Base-by-base conservation (phyloP, 2,888 invertebrate genomes). In the Mactromeris polynyma region DNA sequence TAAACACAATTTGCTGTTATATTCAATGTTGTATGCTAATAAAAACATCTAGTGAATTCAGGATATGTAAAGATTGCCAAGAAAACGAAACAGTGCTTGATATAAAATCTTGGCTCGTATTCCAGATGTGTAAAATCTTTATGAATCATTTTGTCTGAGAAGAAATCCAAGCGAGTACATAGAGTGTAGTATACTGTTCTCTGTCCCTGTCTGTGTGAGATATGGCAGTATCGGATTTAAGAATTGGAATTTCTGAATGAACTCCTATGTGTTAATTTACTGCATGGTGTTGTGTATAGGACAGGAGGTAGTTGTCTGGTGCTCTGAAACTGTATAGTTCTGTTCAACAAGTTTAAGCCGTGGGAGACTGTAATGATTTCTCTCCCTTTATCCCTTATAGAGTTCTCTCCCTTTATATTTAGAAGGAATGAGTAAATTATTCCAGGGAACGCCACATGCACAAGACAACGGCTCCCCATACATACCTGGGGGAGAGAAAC, bases 71-170 rank as follows among this genome's bases (percentile, higher is more conserved):
- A n/a, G 6, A 19, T 21, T 58, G 26, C 58, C n/a, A 26, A 26
- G 26, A 26, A 26, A 64, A 26, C 58, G 26, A 64, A 64, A n/a
- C 46, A 46, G 17, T 26, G 58, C 6, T 64, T 26, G n/a, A 26
- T 64, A 26, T 64, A 7, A 64, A 64, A 64, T 26, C n/a, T 26
- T 26, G 26, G 58, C 26, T 64, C 26, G 26, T 64, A 64, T 64
- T 26, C 58, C 58, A 64, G n/a, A 26, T 9, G 26, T 64, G 58
- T 26, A 4, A 64, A 64, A 64, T 9, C 26, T 64, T 64, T 64
- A 64, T 64, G 58, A 64, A 64, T 64, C 58, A 64, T 64, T 26
- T 64, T 26, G 26, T 64, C 58, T 64, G 58, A 64, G 58, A 64
- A 64, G 26, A 26, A 26, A 9, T 64, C 26, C 3, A 9, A 11